These are phyloP conservation scores for Tapirus terrestris DNA, from an alignment of 2,113 vertebrate species.

Conservation along the genomic window DNA sequence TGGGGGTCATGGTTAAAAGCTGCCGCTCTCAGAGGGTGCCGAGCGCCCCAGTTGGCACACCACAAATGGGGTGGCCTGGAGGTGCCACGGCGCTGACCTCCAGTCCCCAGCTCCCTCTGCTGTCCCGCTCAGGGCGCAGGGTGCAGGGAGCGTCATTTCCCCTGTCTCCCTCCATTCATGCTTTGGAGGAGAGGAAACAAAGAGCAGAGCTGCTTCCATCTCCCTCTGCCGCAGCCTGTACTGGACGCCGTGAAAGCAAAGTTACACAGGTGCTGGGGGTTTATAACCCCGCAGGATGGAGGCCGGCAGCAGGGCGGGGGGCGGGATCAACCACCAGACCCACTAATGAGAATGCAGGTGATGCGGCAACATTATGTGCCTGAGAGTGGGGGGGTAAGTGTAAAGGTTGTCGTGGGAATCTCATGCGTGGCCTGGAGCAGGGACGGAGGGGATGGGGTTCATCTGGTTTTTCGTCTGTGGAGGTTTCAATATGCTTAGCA, in stretches of 20 bases:
- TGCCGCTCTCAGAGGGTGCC: background rate
- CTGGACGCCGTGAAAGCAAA: background rate
- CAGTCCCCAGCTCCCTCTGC: background rate
- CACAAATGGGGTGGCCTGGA: background rate
- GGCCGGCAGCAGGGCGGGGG: background rate
- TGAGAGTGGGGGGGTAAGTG: too few species aligned
- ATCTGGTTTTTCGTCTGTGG: background rate
- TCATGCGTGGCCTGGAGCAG: background rate
- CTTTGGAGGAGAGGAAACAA: background rate
- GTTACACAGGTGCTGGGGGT: too few species aligned
- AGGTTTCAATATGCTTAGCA: background rate
- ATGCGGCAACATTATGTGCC: accelerated
- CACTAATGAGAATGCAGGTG: background rate
- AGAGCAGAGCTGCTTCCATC: background rate
- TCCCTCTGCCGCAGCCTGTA: background rate
- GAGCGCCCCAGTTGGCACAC: too few species aligned
- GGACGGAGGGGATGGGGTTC: background rate
- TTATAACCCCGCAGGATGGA: background rate
- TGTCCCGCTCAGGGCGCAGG: too few species aligned
- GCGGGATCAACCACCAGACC: background rate
- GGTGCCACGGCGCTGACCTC: background rate
- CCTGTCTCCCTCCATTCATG: accelerated
- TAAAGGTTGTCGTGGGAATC: background rate
- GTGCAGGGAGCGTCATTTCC: background rate
- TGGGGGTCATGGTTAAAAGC: background rate